Conservation (phyloP, 2,113 vertebrate genomes). For the Engraulis encrasicolus region DNA sequence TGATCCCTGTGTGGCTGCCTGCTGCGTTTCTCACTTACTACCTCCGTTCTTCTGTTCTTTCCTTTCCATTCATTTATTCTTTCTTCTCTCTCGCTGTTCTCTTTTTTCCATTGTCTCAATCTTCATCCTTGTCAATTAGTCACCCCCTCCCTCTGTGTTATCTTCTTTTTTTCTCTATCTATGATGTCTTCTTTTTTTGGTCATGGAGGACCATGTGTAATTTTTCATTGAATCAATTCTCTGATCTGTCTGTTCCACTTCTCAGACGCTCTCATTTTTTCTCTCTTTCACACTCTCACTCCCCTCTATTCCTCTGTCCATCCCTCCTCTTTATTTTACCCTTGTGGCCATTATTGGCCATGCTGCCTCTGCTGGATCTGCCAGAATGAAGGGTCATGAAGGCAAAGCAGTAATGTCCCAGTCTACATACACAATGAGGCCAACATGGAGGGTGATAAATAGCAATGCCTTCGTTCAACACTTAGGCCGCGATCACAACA, state of each 20-base stretch:
- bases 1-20: constrained; percentile 38
- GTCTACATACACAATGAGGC: too few relatives aligned
- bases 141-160: background rate
- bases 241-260: too few relatives aligned
- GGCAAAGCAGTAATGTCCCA: too few relatives aligned
- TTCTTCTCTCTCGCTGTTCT: background rate
- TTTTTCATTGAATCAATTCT: too few relatives aligned
- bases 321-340: background rate
- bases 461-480: too few relatives aligned
- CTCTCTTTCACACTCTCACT: background rate
- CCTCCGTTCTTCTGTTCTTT: background rate
- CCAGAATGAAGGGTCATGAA: too few relatives aligned
- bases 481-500: too few relatives aligned
- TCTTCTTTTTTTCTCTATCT: background rate
- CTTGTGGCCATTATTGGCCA: too few relatives aligned
- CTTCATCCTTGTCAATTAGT: background rate
- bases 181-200: background rate
- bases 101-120: background rate
- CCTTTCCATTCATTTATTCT: background rate
- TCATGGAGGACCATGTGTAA: too few relatives aligned
- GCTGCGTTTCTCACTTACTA: background rate
- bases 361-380: too few relatives aligned
- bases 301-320: background rate
- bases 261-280: background rate
- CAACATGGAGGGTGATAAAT: too few relatives aligned